These are phyloP conservation scores for Emmelina monodactyla DNA, from an alignment of 2,888 invertebrate genomes.

Conservation along the genomic window DNA sequence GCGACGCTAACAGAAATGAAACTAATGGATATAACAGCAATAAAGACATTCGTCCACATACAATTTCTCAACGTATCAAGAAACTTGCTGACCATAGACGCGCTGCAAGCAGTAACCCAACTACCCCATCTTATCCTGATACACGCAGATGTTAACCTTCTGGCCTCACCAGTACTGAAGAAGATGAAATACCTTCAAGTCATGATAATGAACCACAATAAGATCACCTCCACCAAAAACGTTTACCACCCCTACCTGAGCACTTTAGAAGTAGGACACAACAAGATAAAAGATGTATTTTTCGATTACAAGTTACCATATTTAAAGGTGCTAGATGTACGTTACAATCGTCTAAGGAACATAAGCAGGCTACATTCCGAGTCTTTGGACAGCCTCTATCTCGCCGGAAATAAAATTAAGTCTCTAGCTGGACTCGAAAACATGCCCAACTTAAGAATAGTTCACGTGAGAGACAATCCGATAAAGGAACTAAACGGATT, in stretches of 20 bases:
- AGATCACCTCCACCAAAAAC: conserved; percentile 52
- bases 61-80: conserved; percentile 66
- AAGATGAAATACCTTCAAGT: conserved; percentile 68
- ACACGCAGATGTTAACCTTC: conserved; percentile 63
- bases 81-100: conserved; percentile 53
- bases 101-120: conserved; percentile 49
- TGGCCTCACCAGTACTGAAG: conserved; percentile 52
- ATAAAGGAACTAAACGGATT: conserved; percentile 64
- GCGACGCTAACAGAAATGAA: conserved; percentile 51
- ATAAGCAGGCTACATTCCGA: conserved; percentile 51
- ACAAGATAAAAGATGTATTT: conserved; percentile 36
- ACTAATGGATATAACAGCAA: conserved; percentile 57
- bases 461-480: conserved; percentile 78
- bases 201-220: conserved; percentile 61
- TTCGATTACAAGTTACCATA: conserved; percentile 34
- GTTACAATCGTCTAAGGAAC: conserved; percentile 54
- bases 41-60: conserved; percentile 59
- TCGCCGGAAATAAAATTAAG: conserved; percentile 76
- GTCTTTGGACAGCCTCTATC: conserved; percentile 73
- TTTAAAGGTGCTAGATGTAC: conserved; percentile 62
- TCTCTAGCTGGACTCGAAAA: conserved; percentile 67
- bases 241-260: conserved; percentile 63
- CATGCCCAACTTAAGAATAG: conserved; percentile 68
- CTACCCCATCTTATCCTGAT: conserved; percentile 65
- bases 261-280: conserved; percentile 62